A percentile compares a stretch with the other conserved stretches of the same genome.
phyloP scores from a whole-genome alignment of 92 coral and sea anemone species.

The Pocillopora grandis region DNA sequence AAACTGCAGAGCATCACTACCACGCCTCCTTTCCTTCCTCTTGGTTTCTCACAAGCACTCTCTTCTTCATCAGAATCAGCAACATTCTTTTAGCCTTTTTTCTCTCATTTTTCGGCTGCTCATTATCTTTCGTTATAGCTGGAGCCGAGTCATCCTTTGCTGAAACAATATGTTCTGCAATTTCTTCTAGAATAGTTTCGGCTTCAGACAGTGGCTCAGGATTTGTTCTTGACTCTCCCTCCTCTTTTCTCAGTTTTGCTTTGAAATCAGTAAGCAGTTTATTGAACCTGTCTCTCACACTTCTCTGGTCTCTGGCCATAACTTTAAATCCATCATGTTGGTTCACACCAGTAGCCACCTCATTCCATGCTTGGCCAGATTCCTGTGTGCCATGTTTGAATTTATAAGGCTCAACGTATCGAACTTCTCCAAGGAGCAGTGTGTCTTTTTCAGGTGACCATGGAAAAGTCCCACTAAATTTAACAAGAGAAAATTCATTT shows the following conservation, averaged over 20 bases:
- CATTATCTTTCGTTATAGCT: not conserved
- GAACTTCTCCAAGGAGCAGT: constrained; percentile 37
- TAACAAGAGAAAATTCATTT: not conserved
- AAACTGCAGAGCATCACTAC: constrained; percentile 49
- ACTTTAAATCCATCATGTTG: constrained; percentile 34
- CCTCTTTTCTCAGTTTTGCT: constrained; percentile 42
- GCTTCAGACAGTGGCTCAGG: constrained; percentile 43
- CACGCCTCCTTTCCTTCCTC: constrained; percentile 48
- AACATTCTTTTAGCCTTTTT: constrained; percentile 39
- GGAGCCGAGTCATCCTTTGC: constrained; percentile 2
- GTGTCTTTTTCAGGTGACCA: constrained; percentile 43
- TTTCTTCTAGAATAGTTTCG: constrained; percentile 47
- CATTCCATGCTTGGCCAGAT: constrained; percentile 53
- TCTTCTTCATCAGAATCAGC: constrained; percentile 48
- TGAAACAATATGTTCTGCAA: constrained; percentile 26
- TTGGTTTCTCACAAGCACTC: constrained; percentile 21
- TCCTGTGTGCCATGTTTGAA: constrained; percentile 40
- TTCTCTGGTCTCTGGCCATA: constrained; percentile 47
- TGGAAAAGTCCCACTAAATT: constrained; percentile 41
- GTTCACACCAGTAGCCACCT: constrained; percentile 27
- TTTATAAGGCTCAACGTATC: constrained; percentile 36
- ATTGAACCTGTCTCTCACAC: constrained; percentile 47
- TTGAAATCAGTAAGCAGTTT: constrained; percentile 51
- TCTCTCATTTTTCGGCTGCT: constrained; percentile 34
- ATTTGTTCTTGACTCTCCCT: constrained; percentile 44